Evolutionary conservation across 2,113 vertebrate genomes (phyloP).

Genomic region (Psephotus haematonotus): DNA sequence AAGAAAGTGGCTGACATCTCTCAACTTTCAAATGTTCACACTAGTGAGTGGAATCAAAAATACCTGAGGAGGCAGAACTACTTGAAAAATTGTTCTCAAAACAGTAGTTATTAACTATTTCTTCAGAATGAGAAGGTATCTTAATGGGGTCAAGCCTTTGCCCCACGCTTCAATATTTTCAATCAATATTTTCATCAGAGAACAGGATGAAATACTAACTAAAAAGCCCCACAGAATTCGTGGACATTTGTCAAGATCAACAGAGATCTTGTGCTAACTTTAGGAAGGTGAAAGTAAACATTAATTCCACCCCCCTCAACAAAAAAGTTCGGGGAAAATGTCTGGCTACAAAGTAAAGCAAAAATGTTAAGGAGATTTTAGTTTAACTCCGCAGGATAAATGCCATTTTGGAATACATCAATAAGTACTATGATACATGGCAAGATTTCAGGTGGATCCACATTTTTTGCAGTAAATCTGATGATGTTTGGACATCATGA

Average conservation of each 20-base stretch:
- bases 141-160: neutral
- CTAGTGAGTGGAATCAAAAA: neutral
- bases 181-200: neutral
- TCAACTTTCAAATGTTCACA: neutral
- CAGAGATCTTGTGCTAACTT: neutral
- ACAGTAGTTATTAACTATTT: neutral
- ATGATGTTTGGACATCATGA: neutral
- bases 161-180: neutral
- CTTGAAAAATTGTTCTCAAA: neutral
- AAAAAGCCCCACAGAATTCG: neutral
- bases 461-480: neutral
- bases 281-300: constrained; percentile 30
- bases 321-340: neutral
- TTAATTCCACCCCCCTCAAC: neutral
- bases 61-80: neutral
- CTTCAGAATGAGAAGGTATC: neutral
- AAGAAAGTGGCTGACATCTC: neutral
- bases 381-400: neutral
- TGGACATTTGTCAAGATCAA: neutral
- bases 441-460: neutral
- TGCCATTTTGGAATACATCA: neutral
- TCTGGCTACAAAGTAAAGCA: neutral
- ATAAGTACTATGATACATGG: neutral
- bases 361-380: neutral
- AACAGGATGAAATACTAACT: neutral